Base-by-base conservation (phyloP, 2,113 vertebrate genomes). In the Ameiurus melas region DNA sequence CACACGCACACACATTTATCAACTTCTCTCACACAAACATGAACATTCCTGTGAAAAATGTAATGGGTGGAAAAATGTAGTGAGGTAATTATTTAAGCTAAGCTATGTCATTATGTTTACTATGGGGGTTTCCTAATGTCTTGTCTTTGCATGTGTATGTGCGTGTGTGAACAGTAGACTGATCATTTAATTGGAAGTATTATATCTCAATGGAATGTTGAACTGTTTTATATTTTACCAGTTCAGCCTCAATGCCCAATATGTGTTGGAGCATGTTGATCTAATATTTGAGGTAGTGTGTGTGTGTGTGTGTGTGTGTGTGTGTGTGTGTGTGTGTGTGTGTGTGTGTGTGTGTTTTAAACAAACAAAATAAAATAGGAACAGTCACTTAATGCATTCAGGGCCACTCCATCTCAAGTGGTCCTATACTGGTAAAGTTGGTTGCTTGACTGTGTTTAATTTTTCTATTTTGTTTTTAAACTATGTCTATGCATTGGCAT, bases 101-200 rank as follows among this genome's bases (percentile, higher is more conserved):
- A 39, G 39, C 43, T 43, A 58, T 81, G 77, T 68, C 60, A 86
- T 86, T 80, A 55, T 25, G 60, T 66, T 53, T 30, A 36, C 47
- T 51, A 1, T 62, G 30, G 66, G 86, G 84, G 33, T n/a, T 85
- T 85, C 83, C 58, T 88, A 47, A 57, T 55, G 12, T 30, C 83
- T 64, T 66, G 60, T n/a, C 30, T 64, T 84, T 84, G 82, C 75
- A 73, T 85, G 68, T 57, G 47, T 17, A 12, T 25, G 47, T 84
- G 58, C 47, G 12, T 75, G 30, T n/a, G 55, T 51, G 16, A 73
- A 68, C 64, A 22, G 27, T 22, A 33, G 43, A 43, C 75, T 33
- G 8, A 30, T 33, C 3, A 84, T 39, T 39, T 82, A 92, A 93
- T 80, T 92, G 86, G 86, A 88, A 84, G 87, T 92, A 57, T 89